Evolutionary conservation across 1,140 invertebrate species (phyloP).

Genomic region (Centruroides sculpturatus): DNA sequence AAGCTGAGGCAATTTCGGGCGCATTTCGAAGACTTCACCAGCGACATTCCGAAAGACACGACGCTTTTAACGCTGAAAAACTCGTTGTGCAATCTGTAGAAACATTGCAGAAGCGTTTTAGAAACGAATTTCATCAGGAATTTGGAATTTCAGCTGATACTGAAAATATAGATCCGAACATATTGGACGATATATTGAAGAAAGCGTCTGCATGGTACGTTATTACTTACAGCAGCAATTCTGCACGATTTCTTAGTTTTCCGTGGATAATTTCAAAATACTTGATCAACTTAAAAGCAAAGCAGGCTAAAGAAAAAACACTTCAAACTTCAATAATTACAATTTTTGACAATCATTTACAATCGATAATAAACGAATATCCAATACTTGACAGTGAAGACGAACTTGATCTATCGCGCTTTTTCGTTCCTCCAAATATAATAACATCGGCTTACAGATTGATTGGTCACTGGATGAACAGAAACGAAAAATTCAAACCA

Average conservation of each 20-base stretch:
- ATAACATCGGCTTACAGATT: too few relatives aligned
- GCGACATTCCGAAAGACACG: slow-evolving; percentile 5
- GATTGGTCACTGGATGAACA: too few relatives aligned
- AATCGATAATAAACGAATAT: too few relatives aligned
- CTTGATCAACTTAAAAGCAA: neutral
- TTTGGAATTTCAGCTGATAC: neutral
- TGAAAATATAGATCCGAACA: neutral
- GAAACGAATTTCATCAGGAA: slow-evolving; percentile 9
- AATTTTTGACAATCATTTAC: too few relatives aligned
- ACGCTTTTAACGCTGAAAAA: slow-evolving; percentile 3
- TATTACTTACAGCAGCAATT: slow-evolving; percentile 1
- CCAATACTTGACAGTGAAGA: too few relatives aligned
- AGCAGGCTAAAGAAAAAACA: too few relatives aligned
- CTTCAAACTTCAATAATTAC: too few relatives aligned
- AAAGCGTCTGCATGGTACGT: slow-evolving; percentile 14
- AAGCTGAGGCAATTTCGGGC: slow-evolving; percentile 9
- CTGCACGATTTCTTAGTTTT: slow-evolving; percentile 7
- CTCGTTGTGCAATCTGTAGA: slow-evolving; percentile 1
- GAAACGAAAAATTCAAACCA: too few relatives aligned
- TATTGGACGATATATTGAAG: neutral
- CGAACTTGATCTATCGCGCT: too few relatives aligned
- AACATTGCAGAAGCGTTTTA: slow-evolving; percentile 1
- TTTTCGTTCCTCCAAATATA: too few relatives aligned
- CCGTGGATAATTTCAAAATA: slow-evolving; percentile 9
- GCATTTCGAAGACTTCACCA: slow-evolving; percentile 3